Conservation (phyloP, 1,140 invertebrate species). For the Hyles vespertilio region DNA sequence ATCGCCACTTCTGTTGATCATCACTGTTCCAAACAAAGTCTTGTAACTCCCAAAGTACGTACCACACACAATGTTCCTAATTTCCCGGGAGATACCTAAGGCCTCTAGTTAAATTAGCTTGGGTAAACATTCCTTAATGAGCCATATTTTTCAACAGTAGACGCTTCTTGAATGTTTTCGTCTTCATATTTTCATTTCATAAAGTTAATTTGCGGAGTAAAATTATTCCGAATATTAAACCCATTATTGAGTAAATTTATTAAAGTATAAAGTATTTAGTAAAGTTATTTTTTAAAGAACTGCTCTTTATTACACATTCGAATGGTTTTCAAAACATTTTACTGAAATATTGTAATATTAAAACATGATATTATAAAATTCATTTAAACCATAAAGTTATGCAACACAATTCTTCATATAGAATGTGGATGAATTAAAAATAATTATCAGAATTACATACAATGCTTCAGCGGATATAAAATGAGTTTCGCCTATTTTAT, state of each 20-base stretch:
- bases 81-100: conserved; percentile 48
- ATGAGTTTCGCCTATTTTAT: no score
- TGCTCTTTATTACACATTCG: no score
- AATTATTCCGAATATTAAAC: conserved; percentile 17
- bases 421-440: no score
- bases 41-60: conserved; percentile 32
- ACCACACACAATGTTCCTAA: conserved; percentile 36
- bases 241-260: conserved; percentile 3
- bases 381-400: no score
- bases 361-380: no score
- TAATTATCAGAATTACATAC: no score
- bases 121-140: conserved; percentile 56
- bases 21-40: conserved; percentile 25
- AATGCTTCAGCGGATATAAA: no score
- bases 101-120: conserved; percentile 50
- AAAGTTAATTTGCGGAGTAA: conserved; percentile 20
- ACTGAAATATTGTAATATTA: no score
- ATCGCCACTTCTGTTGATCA: conserved; percentile 15
- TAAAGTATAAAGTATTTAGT: no score
- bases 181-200: conserved; percentile 31
- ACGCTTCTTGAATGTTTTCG: conserved; percentile 34
- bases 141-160: conserved; percentile 49
- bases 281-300: no score
- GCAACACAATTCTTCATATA: no score
- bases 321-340: no score